Conservation (phyloP, 2,888 invertebrate genomes). For the Melieria crassipennis region DNA sequence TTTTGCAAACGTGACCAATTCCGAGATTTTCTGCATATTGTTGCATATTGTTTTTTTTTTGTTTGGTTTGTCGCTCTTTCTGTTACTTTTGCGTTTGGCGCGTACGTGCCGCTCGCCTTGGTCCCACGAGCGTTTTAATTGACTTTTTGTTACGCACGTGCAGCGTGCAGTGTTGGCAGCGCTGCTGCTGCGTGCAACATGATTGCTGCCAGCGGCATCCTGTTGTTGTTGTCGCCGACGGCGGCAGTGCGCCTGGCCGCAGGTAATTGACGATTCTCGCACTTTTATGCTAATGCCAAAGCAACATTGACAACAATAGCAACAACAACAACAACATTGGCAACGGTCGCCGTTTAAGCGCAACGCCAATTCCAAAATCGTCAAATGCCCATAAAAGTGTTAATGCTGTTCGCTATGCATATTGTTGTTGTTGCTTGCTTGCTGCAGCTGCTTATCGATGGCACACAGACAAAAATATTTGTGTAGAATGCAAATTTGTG, state of each 20-base stretch:
- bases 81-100: constrained; percentile 2
- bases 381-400: constrained; percentile 44
- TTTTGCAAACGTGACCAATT: constrained; percentile 23
- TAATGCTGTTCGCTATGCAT: constrained; percentile 42
- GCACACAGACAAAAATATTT: background rate
- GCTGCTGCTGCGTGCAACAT: background rate
- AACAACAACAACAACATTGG: background rate
- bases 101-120: constrained; percentile 8
- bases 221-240: constrained; percentile 3
- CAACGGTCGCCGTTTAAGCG: background rate
- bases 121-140: constrained; percentile 18
- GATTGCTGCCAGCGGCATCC: background rate
- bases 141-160: constrained; percentile 31
- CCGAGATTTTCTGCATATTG: constrained; percentile 13
- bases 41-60: background rate
- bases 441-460: constrained; percentile 4
- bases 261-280: constrained; percentile 38
- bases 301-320: constrained; percentile 26
- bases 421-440: constrained; percentile 21
- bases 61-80: background rate
- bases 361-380: constrained; percentile 24
- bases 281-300: constrained; percentile 44
- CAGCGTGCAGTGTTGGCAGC: background rate
- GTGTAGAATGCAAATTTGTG: constrained; percentile 28
- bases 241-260: constrained; percentile 8